Evolutionary conservation across 2,113 vertebrate species (phyloP), one percentile per base, ranked within the genome.

Genomic region (Indicator maculatus): DNA sequence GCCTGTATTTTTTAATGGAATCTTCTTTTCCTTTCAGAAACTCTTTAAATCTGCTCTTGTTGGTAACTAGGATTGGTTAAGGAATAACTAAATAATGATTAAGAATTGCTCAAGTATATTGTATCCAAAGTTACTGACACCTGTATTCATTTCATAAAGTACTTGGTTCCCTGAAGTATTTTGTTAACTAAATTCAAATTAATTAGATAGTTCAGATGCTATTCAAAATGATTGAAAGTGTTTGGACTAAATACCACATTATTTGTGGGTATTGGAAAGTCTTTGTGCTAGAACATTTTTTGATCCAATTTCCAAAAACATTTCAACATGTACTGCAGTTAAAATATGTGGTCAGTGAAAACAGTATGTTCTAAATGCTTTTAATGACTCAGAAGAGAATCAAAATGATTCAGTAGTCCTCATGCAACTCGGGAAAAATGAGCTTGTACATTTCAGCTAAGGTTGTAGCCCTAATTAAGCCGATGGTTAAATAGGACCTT

Each of bases 281-380:
- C 90, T 86, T 92, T 85, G 84, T 6, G 2, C 71, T 87, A 85
- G 84, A 94, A 93, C 87, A 88, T 94, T 89, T 96, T 96, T 94
- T 75, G 75, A 89, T 93, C 30, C 41, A 44, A 89, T 85, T 93
- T 96, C 84, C 76, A 90, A 93, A 93, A 96, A 93, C 94, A 93
- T 95, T 95, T 95, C 95, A 94, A 81, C 89, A 65, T 96, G 95
- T 95, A 85, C 96, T 91, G 83, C 83, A 86, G 89, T 93, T 93
- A 78, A 96, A 96, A 93, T 96, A 95, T 95, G 95, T 81, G 91
- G 75, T 96, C 89, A 91, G 82, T 93, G 88, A 96, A 95, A 88
- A 96, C 89, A 72, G 72, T 91, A 88, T 96, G 95, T 95, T 96
- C 95, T 90, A 95, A 93, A 71, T 69, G 75, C 88, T 89, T 93